phyloP scores from a whole-genome alignment of 2,797 vertebrate species.

The Lepidocolaptes lacrymiger region DNA sequence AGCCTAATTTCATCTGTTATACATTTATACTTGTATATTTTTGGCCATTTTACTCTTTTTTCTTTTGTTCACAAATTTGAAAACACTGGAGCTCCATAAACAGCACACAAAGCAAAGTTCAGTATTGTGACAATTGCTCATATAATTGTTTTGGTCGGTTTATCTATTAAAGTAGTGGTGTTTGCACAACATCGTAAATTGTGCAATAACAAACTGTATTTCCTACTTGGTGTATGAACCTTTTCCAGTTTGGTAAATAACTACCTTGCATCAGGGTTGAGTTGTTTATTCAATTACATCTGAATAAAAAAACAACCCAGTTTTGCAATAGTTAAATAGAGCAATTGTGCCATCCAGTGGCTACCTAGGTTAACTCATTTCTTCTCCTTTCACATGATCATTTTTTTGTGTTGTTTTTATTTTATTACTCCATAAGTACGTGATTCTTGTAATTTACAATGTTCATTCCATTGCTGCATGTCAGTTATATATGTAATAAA shows the following conservation, averaged over 20 bases:
- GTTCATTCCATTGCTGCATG: background rate
- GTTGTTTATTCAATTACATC: background rate
- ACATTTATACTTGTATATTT: background rate
- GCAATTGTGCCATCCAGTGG: constrained; percentile 69
- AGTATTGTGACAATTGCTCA: background rate
- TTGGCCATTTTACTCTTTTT: background rate
- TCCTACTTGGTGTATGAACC: background rate
- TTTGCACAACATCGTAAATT: background rate
- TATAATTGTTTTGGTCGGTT: background rate
- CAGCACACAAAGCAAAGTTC: background rate
- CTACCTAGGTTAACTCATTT: background rate
- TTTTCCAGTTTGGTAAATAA: background rate
- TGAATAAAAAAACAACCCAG: background rate
- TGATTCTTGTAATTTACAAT: background rate
- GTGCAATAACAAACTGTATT: background rate
- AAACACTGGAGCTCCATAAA: background rate
- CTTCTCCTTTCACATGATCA: background rate
- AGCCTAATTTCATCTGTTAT: background rate
- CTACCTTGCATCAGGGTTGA: background rate
- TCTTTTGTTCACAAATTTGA: background rate
- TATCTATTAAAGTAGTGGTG: background rate
- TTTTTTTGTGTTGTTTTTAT: background rate
- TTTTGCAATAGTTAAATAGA: constrained; percentile 58
- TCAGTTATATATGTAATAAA: background rate
- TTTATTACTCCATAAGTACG: background rate